Evolutionary conservation across 2,797 vertebrate genomes (phyloP), one percentile per base, ranked within the genome.

Genomic region (Spinibarbus caldwelli): DNA sequence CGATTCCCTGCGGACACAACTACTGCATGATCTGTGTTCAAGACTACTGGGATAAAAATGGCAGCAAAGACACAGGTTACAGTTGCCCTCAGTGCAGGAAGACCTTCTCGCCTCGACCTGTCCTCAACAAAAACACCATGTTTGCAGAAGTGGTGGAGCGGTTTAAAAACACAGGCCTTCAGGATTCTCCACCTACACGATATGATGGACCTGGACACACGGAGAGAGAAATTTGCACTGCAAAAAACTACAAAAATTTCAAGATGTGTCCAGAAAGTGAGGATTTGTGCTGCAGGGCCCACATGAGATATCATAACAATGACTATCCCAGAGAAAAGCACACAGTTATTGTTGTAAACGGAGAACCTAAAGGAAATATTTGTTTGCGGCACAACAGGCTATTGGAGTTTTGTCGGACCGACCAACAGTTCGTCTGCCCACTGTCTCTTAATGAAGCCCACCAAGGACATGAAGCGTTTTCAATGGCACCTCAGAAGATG

Each of bases 1-100:
- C 85, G 6, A 88, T 90, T 85, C 89, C 86, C 5, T 90, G 86
- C 52, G 87, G 87, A 87, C 87, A 90, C 82, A 88, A 88, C 38
- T 88, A 86, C 84, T 90, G 89, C 78, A 77, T 86, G 84, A 85
- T 43, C 43, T 88, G 89, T 59, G 83, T 88, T 77, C 70, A 83
- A 81, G 71, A 87, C 73, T 86, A 86, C 77, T 88, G 87, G 86
- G 80, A 85, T 29, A 19, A 79, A 66, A 38, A 73, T 2, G 70
- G 81, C 21, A 73, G 62, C 43, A 82, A 71, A 2, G 52, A 67
- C 17, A 52, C 36, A 0, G 31, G 62, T 64, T 90, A 83, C 76
- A 85, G 71, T 19, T 87, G 86, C 73, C 85, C 86, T 23, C 80
- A 88, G 54, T 88, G 89, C 77, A 84, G 78, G 34, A 78, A 88